Evolutionary conservation across 2,888 invertebrate species (phyloP).

Genomic region (Rhogogaster chlorosoma): DNA sequence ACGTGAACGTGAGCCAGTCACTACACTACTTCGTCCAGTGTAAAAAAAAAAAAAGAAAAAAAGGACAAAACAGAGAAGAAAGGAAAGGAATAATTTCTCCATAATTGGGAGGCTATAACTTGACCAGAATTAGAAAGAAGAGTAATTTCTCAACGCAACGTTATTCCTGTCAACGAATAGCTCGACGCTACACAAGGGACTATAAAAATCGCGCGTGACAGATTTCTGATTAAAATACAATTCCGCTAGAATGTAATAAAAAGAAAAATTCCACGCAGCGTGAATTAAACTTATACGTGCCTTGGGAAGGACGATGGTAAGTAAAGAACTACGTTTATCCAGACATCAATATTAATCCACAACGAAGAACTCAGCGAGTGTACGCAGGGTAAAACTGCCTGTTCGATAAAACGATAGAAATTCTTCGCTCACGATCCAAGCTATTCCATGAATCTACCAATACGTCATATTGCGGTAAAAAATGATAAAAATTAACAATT

Average conservation of each 20-base stretch:
- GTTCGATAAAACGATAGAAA: not conserved
- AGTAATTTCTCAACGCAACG: too few relatives aligned
- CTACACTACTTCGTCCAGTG: not conserved
- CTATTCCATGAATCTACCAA: not conserved
- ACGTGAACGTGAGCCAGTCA: not conserved
- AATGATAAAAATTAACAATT: not conserved
- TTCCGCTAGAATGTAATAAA: not conserved
- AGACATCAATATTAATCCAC: constrained; percentile 28
- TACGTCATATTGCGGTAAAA: not conserved
- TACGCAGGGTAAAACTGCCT: not conserved
- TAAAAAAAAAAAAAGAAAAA: not conserved
- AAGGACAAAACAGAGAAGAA: not conserved
- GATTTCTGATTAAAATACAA: not conserved
- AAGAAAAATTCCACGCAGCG: not conserved
- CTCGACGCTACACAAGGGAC: not conserved
- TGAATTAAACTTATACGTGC: not conserved
- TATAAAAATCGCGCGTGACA: constrained; percentile 9
- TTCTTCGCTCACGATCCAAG: not conserved
- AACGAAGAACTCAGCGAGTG: not conserved
- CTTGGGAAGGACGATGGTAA: not conserved
- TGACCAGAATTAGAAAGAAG: too few relatives aligned
- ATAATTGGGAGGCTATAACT: too few relatives aligned
- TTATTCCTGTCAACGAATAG: not conserved
- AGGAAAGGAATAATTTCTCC: not conserved
- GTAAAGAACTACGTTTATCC: not conserved